These are phyloP conservation scores for Sebastes fasciatus DNA, from an alignment of 2,113 vertebrate species.

Conservation along the genomic window DNA sequence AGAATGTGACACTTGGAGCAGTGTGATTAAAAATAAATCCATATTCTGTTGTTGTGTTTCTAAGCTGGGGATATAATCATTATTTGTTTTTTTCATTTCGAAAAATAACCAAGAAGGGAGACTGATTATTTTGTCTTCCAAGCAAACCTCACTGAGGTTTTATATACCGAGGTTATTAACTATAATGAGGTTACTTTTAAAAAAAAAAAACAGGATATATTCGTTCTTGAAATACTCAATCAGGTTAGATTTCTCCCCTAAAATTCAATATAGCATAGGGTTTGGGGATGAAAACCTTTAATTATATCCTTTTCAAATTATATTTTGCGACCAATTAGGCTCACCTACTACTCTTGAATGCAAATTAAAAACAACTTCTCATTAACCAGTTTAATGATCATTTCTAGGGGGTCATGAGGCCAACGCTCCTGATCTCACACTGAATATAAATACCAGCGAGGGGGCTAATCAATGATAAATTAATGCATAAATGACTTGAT, in stretches of 20 bases:
- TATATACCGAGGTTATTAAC: constrained; percentile 9
- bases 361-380: constrained; percentile 67
- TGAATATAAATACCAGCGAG: constrained; percentile 74
- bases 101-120: constrained; percentile 6
- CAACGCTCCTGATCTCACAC: constrained; percentile 47
- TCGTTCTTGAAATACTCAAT: constrained; percentile 8
- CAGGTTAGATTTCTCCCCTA: background rate
- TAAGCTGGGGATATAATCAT: constrained; percentile 6
- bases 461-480: constrained; percentile 59
- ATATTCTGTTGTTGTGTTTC: constrained; percentile 16
- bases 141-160: background rate
- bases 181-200: background rate
- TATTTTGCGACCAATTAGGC: constrained; percentile 66
- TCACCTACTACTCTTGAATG: constrained; percentile 59
- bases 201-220: background rate
- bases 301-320: constrained; percentile 43
- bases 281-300: constrained; percentile 39
- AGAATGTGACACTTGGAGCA: constrained; percentile 38
- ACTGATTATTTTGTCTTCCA: background rate
- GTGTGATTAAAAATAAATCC: constrained; percentile 47
- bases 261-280: background rate
- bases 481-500: constrained; percentile 56
- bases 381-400: constrained; percentile 68
- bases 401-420: constrained; percentile 65
- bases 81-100: constrained; percentile 16